Conservation (phyloP, 2,113 vertebrate species). For the Alouatta palliata region DNA sequence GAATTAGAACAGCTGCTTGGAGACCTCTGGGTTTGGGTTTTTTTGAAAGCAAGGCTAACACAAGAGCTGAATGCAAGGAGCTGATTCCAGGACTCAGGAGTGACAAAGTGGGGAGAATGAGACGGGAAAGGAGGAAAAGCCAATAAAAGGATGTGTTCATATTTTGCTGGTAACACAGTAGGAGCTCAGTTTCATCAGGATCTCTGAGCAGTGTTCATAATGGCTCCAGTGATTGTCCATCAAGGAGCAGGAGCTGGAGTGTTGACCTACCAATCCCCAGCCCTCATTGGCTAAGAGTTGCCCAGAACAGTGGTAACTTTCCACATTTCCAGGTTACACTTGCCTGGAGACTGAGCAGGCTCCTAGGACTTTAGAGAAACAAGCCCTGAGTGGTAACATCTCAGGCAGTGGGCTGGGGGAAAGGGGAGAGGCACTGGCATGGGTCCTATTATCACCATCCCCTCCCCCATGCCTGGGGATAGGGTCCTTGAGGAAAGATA, state of each 20-base stretch:
- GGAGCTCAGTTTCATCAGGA: not conserved
- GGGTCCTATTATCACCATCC: not conserved
- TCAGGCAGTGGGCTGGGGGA: too few species aligned
- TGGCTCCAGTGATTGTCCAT: not conserved
- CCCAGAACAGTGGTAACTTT: not conserved
- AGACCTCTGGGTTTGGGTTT: not conserved
- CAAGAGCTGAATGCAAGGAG: not conserved
- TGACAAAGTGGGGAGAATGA: not conserved
- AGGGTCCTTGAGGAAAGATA: not conserved
- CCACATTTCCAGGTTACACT: not conserved
- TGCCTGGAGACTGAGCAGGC: not conserved
- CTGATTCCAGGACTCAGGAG: not conserved
- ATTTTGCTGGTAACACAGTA: not conserved
- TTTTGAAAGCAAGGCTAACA: not conserved
- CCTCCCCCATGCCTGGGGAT: not conserved
- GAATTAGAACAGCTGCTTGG: not conserved
- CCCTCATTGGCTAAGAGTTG: not conserved
- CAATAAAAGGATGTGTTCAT: rapidly evolving
- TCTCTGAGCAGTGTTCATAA: not conserved
- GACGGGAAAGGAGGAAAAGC: not conserved
- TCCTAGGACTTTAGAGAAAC: not conserved
- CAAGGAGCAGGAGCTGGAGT: not conserved
- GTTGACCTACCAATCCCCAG: not conserved
- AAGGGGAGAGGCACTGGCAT: rapidly evolving
- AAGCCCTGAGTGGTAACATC: not conserved